Percentiles rank a stretch among this genome's conserved stretches.
These are phyloP conservation scores for Drosophila rubida DNA, from an alignment of 2,888 invertebrate species.

Conservation along the genomic window DNA sequence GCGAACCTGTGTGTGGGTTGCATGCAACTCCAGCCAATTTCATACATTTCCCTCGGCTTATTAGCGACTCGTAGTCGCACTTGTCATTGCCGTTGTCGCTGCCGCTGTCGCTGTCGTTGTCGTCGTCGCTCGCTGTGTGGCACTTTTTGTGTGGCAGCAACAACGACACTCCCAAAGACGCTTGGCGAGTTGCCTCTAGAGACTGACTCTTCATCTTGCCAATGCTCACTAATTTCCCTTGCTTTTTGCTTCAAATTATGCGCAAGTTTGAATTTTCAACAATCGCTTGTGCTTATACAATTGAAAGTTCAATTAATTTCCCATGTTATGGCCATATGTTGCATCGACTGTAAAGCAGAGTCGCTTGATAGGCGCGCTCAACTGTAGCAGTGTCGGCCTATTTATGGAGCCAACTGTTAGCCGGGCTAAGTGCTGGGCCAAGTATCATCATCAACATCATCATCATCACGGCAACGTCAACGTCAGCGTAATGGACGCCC, in stretches of 20 bases:
- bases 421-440: slow-evolving; percentile 13
- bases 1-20: slow-evolving; percentile 34
- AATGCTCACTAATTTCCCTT: no score
- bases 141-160: background rate
- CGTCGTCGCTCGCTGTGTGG: background rate
- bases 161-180: no score
- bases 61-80: slow-evolving; percentile 20
- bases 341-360: no score
- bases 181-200: no score
- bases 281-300: no score
- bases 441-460: slow-evolving; percentile 27
- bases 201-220: no score
- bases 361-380: background rate
- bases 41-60: slow-evolving; percentile 19
- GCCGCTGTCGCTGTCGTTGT: slow-evolving; percentile 24
- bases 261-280: no score
- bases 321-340: no score
- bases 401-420: slow-evolving; percentile 10
- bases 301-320: no score
- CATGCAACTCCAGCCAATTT: slow-evolving; percentile 1
- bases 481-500: slow-evolving; percentile 47
- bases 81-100: slow-evolving; percentile 25
- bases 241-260: no score
- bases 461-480: background rate
- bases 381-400: background rate